Conservation (phyloP, 2,797 vertebrate genomes). For the Sarcophilus harrisii region DNA sequence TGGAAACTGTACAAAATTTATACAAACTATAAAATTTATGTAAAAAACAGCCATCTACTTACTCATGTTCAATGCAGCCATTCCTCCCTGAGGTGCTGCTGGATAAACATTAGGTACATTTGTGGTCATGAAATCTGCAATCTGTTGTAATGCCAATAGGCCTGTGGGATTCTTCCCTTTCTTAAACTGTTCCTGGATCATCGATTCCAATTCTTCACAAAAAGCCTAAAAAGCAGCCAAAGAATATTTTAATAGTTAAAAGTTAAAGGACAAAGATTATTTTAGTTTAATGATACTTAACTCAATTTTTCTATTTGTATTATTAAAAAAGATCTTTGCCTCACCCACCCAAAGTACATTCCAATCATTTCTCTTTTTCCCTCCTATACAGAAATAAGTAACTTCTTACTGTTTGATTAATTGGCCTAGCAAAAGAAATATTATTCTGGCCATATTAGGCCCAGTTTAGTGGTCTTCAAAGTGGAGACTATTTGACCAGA, state of each 20-base stretch:
- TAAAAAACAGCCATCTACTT: conserved; percentile 80
- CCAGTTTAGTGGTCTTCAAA: background rate
- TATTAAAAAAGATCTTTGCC: background rate
- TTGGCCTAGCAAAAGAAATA: background rate
- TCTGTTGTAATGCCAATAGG: conserved; percentile 97
- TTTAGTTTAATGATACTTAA: background rate
- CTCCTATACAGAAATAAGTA: conserved; percentile 5
- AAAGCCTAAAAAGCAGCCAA: conserved; percentile 88
- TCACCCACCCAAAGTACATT: background rate
- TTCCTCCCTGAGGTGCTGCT: conserved; percentile 95
- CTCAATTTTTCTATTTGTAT: background rate
- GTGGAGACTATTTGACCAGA: background rate
- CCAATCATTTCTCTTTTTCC: background rate
- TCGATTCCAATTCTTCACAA: conserved; percentile 98
- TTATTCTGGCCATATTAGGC: too few relatives aligned
- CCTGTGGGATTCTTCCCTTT: conserved; percentile 98
- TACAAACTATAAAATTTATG: background rate
- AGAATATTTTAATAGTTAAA: background rate
- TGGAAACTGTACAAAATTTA: background rate
- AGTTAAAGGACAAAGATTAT: conserved; percentile 22
- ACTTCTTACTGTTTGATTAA: background rate
- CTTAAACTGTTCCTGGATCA: conserved; percentile 99
- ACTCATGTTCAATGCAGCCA: conserved; percentile 99
- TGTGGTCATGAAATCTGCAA: conserved; percentile 98
- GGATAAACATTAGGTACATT: conserved; percentile 96